Base-by-base conservation (phyloP, 30 jellyfish, hydroid and myxozoan species). In the Turritopsis rubra region DNA sequence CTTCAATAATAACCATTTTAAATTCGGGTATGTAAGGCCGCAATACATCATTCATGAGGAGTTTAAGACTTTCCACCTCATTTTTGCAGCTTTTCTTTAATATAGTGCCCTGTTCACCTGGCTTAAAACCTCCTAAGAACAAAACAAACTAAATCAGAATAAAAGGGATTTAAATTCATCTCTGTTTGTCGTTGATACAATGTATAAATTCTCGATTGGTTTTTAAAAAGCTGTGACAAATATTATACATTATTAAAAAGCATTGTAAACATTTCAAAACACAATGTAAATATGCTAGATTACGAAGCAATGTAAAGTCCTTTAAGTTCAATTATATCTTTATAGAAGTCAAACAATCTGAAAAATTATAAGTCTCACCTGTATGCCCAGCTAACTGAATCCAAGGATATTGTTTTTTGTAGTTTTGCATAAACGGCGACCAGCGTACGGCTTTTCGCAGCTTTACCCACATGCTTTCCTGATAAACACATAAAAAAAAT, bases 301-400 rank as follows among this genome's bases (percentile, higher is more conserved):
- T 41, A 41, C 13, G 60, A 41, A 41, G 60, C 13, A 13, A 41
- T 41, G 60, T 3, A 5, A 41, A 41, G 60, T 41, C 13, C 60
- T 41, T 41, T 13, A 3, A 3, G 29, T 60, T 60, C n/a, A 60
- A 60, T 60, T 16, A 68, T 3, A 5, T 26, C 16, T 68, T 41
- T 41, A 41, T 41, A 3, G 60, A 41, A 41, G n/a, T n/a, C n/a
- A n/a, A n/a, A n/a, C n/a, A n/a, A 41, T 41, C 60, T 41, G 60
- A 41, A 41, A 41, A 5, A 41, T 41, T 41, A 5, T 3, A 41
- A n/a, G n/a, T 22, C 84, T 21, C 68, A 93, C 98, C 98, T 21
- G 90, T 86, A 88, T 93, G 98, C 4, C 98, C 98, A 1, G 98
- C 96, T 53, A 93, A 89, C 60, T 93, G 98, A n/a, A 93, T 87